Conservation (phyloP, 2,888 invertebrate genomes). For the Entomobrya multifasciata region DNA sequence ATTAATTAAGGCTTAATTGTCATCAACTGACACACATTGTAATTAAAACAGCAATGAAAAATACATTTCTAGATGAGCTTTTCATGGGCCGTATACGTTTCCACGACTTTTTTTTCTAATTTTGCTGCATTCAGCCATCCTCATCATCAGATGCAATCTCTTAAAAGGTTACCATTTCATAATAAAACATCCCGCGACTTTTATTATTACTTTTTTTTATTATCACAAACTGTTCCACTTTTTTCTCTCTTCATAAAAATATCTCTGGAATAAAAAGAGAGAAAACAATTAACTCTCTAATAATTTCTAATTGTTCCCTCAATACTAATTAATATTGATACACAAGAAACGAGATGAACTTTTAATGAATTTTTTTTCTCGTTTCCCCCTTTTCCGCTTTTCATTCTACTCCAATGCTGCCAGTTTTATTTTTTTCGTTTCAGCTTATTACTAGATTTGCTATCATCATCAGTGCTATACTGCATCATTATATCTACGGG, state of each 20-base stretch:
- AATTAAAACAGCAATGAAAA: too few relatives aligned
- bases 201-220: slow-evolving; percentile 21
- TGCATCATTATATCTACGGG: not conserved
- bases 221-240: not conserved
- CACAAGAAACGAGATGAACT: slow-evolving; percentile 72
- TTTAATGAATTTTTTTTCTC: slow-evolving; percentile 73
- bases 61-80: too few relatives aligned
- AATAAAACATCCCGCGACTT: not conserved
- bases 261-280: slow-evolving; percentile 52
- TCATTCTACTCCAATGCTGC: not conserved
- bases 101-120: too few relatives aligned
- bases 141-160: too few relatives aligned
- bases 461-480: slow-evolving; percentile 31
- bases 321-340: slow-evolving; percentile 76
- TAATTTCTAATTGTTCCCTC: slow-evolving; percentile 75
- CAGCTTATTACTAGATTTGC: slow-evolving; percentile 40
- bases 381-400: slow-evolving; percentile 44
- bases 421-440: slow-evolving; percentile 29
- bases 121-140: too few relatives aligned
- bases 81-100: too few relatives aligned
- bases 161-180: not conserved
- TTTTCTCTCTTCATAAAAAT: slow-evolving; percentile 45
- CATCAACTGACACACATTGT: too few relatives aligned
- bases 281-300: slow-evolving; percentile 75
- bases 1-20: too few relatives aligned